Base-by-base conservation (phyloP, 2,113 vertebrate species). In the Laticauda colubrina region DNA sequence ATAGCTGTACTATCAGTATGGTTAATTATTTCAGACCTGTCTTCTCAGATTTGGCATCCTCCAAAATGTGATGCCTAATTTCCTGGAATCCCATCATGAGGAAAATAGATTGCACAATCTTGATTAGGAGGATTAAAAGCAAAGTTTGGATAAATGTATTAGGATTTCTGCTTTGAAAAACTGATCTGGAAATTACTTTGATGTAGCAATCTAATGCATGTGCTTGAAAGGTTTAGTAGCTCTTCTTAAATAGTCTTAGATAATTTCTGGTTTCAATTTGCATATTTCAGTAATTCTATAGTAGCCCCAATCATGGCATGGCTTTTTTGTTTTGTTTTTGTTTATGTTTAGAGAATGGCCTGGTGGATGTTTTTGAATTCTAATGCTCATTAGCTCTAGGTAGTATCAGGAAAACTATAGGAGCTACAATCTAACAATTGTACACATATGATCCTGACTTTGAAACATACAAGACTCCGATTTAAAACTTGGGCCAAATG, bases 1-100 rank as follows among this genome's bases (percentile, higher is more conserved):
- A 24, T 95, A 15, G 94, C 95, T 75, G 45, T 64, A 3, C 87
- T 93, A 91, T 92, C 95, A 90, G 4, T 86, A 9, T 86, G 91
- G 23, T 90, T 91, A 7, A 9, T 34, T 51, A 51, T 51, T 51
- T 87, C 86, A 88, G 86, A 91, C 39, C 90, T 94, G 86, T 55
- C 91, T 86, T 24, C 57, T 61, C 53, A 92, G 55, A 92, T 9
- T 48, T 92, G 2, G 29, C 26, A 8, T 55, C 45, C 21, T 24
- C 18, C 54, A 89, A 57, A 69, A 88, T 21, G 1, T 81, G 18
- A 3, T 39, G 18, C 6, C 18, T 75, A 20, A 81, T 39, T 81
- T 39, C 34, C 34, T 81, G 75, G 9, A 81, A 81, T 21, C 69
- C 34, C 7, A 81, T 81, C 18, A 5, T 9, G 34, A 21, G 5